Conservation (phyloP, 2,797 vertebrate genomes). For the Brachymystax lenok region DNA sequence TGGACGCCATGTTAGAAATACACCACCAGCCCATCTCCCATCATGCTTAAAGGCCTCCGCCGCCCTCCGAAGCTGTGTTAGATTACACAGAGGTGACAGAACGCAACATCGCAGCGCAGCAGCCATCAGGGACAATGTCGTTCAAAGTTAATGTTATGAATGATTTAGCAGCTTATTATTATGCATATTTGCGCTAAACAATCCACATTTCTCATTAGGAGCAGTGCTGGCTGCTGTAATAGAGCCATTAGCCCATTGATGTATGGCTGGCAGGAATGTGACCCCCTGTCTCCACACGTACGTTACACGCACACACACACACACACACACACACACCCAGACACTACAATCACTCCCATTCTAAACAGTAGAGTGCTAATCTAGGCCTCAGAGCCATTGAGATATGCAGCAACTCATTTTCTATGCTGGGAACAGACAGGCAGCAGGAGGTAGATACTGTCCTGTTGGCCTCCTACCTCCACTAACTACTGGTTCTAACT, state of each 20-base stretch:
- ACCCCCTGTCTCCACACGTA: slow-evolving; percentile 57
- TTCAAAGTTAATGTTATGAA: slow-evolving; percentile 83
- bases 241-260: slow-evolving; percentile 77
- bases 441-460: slow-evolving; percentile 16
- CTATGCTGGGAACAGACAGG: not conserved
- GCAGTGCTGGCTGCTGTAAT: slow-evolving; percentile 72
- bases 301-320: not conserved
- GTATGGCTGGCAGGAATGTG: slow-evolving; percentile 68
- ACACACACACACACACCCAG: not conserved
- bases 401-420: not conserved
- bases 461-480: slow-evolving; percentile 37
- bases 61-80: slow-evolving; percentile 35
- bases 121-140: slow-evolving; percentile 73
- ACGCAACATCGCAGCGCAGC: slow-evolving; percentile 46
- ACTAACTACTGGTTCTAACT: slow-evolving; percentile 21
- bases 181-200: slow-evolving; percentile 80
- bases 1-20: slow-evolving; percentile 78
- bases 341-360: slow-evolving; percentile 20
- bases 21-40: slow-evolving; percentile 68
- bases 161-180: slow-evolving; percentile 79
- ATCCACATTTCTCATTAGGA: slow-evolving; percentile 78
- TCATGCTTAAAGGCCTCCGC: slow-evolving; percentile 62
- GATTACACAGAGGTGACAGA: slow-evolving; percentile 62
- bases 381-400: slow-evolving; percentile 28
- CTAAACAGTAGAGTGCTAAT: slow-evolving; percentile 41